Base-by-base conservation (phyloP, 2,888 invertebrate species). In the Xestobium rufovillosum region DNA sequence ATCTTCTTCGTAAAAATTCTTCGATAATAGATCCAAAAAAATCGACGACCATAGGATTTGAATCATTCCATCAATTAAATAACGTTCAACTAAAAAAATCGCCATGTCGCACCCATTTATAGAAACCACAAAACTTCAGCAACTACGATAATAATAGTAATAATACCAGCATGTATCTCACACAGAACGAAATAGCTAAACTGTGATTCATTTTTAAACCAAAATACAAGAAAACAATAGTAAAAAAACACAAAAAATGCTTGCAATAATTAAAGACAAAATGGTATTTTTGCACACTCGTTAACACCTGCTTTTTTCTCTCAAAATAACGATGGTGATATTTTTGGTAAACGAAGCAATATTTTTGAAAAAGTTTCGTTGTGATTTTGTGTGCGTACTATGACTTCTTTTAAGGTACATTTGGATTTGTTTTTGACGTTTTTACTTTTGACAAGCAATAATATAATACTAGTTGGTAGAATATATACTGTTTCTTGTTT, bases 261-360 rank as follows among this genome's bases (percentile, higher is more conserved):
- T 57, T 52, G 61, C 59, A 61, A 59, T 59, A 63, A n/a, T n/a
- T n/a, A n/a, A n/a, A n/a, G 49, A 47, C 23, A 55, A 52, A 57
- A 51, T 59, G 53, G 60, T 63, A 64, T 64, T 64, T 63, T 63
- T 63, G 61, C 63, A 63, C 62, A 56, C 49, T 51, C 45, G 55
- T 53, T 51, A 43, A 39, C 52, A 48, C 53, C 51, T 52, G 55
- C 57, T 45, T 53, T 54, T 50, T 47, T 47, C 43, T 45, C 44
- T 48, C 45, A 38, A 43, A 31, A 41, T 12, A 25, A 15, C 38
- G 46, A 51, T 47, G 60, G 65, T 65, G 65, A 65, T 65, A 65
- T 65, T 64, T 63, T 65, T 63, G 58, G 62, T 61, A 6, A 63
- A 64, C 60, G 59, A 65, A 65, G 65, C 65, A 65, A 65, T 65